A percentile compares a stretch with the other conserved stretches of the same genome.
phyloP scores from a whole-genome alignment of 37 sponge, comb jelly and placozoan species.

The Crambe crambe region DNA sequence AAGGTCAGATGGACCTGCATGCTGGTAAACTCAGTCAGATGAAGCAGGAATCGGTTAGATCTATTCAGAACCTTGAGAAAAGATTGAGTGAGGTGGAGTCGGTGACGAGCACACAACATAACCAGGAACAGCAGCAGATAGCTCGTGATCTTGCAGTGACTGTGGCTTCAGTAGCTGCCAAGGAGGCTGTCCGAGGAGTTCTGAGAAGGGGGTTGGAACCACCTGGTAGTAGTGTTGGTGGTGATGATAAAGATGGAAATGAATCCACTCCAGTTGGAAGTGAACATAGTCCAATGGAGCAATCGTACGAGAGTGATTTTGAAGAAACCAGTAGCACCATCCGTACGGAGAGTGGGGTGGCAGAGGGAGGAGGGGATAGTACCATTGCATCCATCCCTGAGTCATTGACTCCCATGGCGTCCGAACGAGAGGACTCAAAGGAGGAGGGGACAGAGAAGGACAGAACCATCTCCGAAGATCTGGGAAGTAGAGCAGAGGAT shows the following conservation, averaged over 20 bases:
- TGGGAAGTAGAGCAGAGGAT: background rate
- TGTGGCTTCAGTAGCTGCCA: slow-evolving; percentile 58
- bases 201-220: background rate
- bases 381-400: background rate
- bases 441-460: background rate
- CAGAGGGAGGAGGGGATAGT: background rate
- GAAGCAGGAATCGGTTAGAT: slow-evolving; percentile 18
- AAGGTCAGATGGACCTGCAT: slow-evolving; percentile 1
- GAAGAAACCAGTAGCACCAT: slow-evolving; percentile 11
- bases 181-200: slow-evolving; percentile 46
- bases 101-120: slow-evolving; percentile 20
- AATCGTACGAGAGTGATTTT: slow-evolving; percentile 37
- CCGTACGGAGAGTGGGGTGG: background rate
- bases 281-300: background rate
- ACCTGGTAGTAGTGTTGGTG: too few species aligned
- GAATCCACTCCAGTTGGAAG: background rate
- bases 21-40: slow-evolving; percentile 10
- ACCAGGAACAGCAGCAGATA: slow-evolving; percentile 41
- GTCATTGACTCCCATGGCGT: slow-evolving; percentile 8
- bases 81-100: slow-evolving; percentile 49
- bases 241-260: too few species aligned
- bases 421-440: slow-evolving; percentile 8
- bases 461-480: background rate
- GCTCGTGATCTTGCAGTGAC: slow-evolving; percentile 49
- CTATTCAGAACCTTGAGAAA: slow-evolving; percentile 13